phyloP scores from a whole-genome alignment of 2,797 vertebrate species.

The Bovichtus diacanthus region DNA sequence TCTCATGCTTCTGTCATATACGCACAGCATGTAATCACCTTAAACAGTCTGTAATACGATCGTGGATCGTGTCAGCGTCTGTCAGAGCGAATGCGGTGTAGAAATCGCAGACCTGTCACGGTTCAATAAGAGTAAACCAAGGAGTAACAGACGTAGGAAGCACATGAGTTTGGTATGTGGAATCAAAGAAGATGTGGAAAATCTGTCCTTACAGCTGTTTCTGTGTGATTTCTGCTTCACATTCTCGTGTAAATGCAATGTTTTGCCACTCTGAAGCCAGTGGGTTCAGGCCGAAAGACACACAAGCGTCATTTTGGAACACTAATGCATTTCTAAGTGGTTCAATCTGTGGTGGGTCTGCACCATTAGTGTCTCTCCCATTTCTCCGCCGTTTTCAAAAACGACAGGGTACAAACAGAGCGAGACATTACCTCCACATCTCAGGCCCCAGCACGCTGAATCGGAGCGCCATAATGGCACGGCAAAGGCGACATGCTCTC shows the following conservation, averaged over 20 bases:
- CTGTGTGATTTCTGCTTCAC: conserved; percentile 17
- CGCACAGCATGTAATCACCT: conserved; percentile 33
- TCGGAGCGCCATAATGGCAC: conserved; percentile 66
- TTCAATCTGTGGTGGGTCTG: conserved; percentile 66
- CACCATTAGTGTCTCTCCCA: conserved; percentile 57
- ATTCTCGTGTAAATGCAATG: conserved; percentile 38
- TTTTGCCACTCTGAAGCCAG: conserved; percentile 33
- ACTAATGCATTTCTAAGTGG: conserved; percentile 75
- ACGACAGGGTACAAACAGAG: conserved; percentile 60
- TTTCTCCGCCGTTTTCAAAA: conserved; percentile 58
- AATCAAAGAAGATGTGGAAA: conserved; percentile 27
- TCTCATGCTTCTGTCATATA: conserved; percentile 18
- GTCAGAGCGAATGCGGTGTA: conserved; percentile 14
- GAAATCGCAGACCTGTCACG: conserved; percentile 30
- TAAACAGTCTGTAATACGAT: conserved; percentile 36
- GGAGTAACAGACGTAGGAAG: background rate
- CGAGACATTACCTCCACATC: conserved; percentile 70
- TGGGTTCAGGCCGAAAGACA: conserved; percentile 39
- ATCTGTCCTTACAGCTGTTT: conserved; percentile 29
- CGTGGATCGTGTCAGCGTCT: conserved; percentile 32
- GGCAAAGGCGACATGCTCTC: conserved; percentile 59
- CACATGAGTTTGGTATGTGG: conserved; percentile 2
- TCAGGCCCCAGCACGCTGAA: conserved; percentile 63
- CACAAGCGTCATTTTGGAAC: conserved; percentile 50
- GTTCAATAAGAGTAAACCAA: conserved; percentile 9